Evolutionary conservation across 2,797 vertebrate species (phyloP), one percentile per base, ranked within the genome.

Genomic region (Somateria mollissima): DNA sequence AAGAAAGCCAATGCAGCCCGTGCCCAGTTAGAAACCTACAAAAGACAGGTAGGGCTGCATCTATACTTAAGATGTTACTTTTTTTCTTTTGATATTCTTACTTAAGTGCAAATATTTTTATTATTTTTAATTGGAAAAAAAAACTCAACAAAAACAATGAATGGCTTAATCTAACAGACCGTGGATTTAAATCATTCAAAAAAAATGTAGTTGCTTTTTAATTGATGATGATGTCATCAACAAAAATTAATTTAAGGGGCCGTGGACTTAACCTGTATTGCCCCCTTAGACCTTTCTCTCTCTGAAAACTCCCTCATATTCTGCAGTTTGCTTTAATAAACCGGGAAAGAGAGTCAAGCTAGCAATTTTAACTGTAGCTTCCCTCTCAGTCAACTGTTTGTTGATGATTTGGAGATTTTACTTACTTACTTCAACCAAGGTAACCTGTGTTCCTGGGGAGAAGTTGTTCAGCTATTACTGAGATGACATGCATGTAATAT

Each of bases 1-100:
- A 99, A 98, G 95, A 99, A 99, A 90, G 99, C 99, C 89, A 99
- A 99, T 1, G 98, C 99, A 66, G 99, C 99, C 18, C 99, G 99
- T 3, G 97, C 99, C 9, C 99, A 99, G 67, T 97, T 99, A 4
- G 99, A 99, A 97, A 98, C 98, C 0, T 99, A 99, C 92, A 99
- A 99, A 96, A 98, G 98, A 97, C 99, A 99, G 98, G 99, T 99
- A 92, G 93, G 84, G 54, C 83, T 87, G 37, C 10, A 12, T 8
- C 49, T 36, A 3, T 16, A 21, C 18, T 69, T 36, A 21, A 27
- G 45, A 32, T 24, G 8, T 58, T 71, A 6, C n/a, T 70, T 70
- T 78, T 78, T 79, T 13, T 13, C 22, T 54, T 51, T 18, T 37
- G 28, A 18, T 41, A 20, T 3, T 62, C 15, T 79, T 18, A 16